Base-by-base conservation (phyloP, 1,140 invertebrate species). In the Bombus turneri region DNA sequence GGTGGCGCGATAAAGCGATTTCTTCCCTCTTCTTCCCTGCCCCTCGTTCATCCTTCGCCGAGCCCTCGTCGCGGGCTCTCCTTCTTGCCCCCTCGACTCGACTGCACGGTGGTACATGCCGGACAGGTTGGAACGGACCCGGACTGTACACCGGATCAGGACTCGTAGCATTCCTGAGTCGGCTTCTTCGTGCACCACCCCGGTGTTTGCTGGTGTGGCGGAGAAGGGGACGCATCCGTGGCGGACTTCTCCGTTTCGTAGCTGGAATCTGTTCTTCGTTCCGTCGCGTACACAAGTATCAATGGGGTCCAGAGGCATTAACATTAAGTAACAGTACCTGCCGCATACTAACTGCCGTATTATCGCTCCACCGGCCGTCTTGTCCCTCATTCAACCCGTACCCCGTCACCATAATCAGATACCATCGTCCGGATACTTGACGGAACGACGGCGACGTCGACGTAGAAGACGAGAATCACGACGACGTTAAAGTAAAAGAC, bases 321-420 rank as follows among this genome's bases (percentile, higher is more conserved):
- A 93, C 90, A 93, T 94, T 91, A 86, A 93, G 91, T 94, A 94
- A 94, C 92, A 93, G 93, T 93, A 93, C 90, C 88, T 78, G 87
- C 85, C 87, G 92, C 91, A 93, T 94, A 91, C 93, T 92, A 94
- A 94, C 92, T 92, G 92, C 92, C 90, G 86, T 86, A 94, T 94
- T 93, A 94, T 92, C 92, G 91, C 91, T 92, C 87, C 85, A 87
- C 88, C 83, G 8, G 0, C 5, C 18, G 41, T 5, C 13, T 66
- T 31, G 82, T 87, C n/a, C 71, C 86, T 92, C 89, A 86, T 92
- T 91, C 90, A 83, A 90, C 85, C 81, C 87, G 85, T 78, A 73
- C 15, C 66, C 86, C 86, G 71, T 89, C 87, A 80, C 68, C 88
- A 87, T 90, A 91, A 92, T 92, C 91, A 89, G 93, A 92, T 92